Evolutionary conservation across 2,888 invertebrate species (phyloP).

Genomic region (Agonopterix alstromeriana): DNA sequence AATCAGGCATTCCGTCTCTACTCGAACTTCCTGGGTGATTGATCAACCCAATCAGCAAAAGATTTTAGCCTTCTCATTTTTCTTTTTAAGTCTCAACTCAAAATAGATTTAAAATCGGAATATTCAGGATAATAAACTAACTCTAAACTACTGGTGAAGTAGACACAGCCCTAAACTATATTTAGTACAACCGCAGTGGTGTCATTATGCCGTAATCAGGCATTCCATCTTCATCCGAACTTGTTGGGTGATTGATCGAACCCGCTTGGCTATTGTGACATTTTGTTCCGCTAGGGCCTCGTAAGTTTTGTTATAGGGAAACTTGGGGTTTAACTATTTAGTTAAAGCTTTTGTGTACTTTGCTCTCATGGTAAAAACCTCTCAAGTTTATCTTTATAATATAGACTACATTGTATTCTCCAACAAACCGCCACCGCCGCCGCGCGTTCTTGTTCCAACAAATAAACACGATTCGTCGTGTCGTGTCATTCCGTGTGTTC

Average conservation of each 20-base stretch:
- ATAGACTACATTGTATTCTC: not conserved
- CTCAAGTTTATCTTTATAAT: not conserved
- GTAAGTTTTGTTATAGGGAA: not conserved
- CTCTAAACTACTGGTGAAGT: not conserved
- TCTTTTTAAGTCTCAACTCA: too few species aligned
- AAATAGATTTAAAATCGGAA: too few species aligned
- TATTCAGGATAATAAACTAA: too few species aligned
- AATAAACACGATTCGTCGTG: too few species aligned
- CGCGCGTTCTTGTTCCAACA: too few species aligned
- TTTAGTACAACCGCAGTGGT: conserved; percentile 1
- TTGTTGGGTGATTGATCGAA: conserved; percentile 10
- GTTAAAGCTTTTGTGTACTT: not conserved
- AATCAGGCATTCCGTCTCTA: too few species aligned
- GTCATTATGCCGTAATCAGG: conserved; percentile 11
- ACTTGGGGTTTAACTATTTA: not conserved
- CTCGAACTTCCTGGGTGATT: too few species aligned
- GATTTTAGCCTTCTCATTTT: too few species aligned
- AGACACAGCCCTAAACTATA: not conserved
- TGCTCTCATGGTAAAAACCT: not conserved
- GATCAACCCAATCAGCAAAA: too few species aligned
- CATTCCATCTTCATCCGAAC: conserved; percentile 9
- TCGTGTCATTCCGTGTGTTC: too few species aligned
- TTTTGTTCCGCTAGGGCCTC: not conserved
- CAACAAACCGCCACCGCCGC: too few species aligned
- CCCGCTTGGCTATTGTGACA: not conserved